Base-by-base conservation (phyloP, 2,797 vertebrate genomes). In the Oreortyx pictus region DNA sequence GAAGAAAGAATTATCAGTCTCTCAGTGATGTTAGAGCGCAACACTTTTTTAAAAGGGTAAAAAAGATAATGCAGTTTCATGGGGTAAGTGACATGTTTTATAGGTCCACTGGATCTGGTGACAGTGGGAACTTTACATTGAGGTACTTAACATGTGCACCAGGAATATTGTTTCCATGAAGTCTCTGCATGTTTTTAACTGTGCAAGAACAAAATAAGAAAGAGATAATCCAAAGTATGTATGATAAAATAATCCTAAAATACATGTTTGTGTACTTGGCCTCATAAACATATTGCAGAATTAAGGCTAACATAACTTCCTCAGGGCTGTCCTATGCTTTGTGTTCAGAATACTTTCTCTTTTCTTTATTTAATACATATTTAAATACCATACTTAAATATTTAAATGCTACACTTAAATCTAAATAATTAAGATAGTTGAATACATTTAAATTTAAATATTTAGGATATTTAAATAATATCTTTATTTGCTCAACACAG, bases 401-500 rank as follows among this genome's bases (percentile, higher is more conserved):
- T 84, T 85, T 67, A 84, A 89, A 72, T 27, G 27, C 11, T 4
- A 7, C 47, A 37, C 85, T 87, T 82, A 87, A 82, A 74, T 92
- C 67, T 14, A 86, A 83, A 68, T 91, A 84, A 92, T 85, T 57
- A 87, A 88, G 56, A 33, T 50, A 88, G 59, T 67, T 47, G 27
- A 90, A 82, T 86, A 88, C 39, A 65, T 83, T 87, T 75, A 27
- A 88, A 88, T 79, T 41, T 24, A 88, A 88, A 49, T 88, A 73
- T 89, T 92, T 86, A 71, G 83, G 64, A 33, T 78, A 47, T 7
- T 79, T 93, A 73, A 76, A 79, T 84, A 82, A 49, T 85, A 54
- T n/a, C 76, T 93, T 89, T 93, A 75, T 92, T 92, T 95, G 65
- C 76, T 85, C 41, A 93, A 87, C 67, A 31, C 23, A 35, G 23